These are phyloP conservation scores for Furcifer pardalis DNA, from an alignment of 2,797 vertebrate genomes.

Conservation along the genomic window DNA sequence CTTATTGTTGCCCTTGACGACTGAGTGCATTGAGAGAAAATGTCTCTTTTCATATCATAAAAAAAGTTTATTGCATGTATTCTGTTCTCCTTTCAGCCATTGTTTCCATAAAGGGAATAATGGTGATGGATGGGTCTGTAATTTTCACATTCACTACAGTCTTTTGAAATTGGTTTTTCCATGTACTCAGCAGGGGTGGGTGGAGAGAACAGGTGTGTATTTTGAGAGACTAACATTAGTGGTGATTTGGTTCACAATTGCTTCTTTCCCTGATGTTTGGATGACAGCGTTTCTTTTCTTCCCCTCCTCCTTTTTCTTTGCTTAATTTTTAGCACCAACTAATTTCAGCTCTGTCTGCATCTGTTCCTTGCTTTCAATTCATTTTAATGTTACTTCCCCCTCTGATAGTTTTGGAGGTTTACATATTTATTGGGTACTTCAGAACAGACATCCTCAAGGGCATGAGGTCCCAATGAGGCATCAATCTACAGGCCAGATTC, in stretches of 20 bases:
- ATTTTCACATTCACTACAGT: slow-evolving; percentile 46
- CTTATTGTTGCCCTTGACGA: slow-evolving; percentile 34
- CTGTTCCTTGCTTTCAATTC: slow-evolving; percentile 54
- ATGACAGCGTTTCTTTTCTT: slow-evolving; percentile 4
- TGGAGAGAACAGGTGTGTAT: slow-evolving; percentile 56
- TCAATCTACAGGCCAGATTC: background rate
- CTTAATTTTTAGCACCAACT: slow-evolving; percentile 54
- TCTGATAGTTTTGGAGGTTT: slow-evolving; percentile 7
- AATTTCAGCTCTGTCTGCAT: slow-evolving; percentile 51
- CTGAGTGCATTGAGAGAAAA: background rate
- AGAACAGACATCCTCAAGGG: slow-evolving; percentile 6
- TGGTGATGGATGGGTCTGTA: slow-evolving; percentile 47
- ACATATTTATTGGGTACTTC: background rate
- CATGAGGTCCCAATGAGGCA: background rate
- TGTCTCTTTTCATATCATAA: slow-evolving; percentile 15
- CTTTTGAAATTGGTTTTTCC: slow-evolving; percentile 49
- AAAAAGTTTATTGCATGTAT: slow-evolving; percentile 41
- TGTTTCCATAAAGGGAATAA: slow-evolving; percentile 39
- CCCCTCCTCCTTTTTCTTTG: slow-evolving; percentile 33
- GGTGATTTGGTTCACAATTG: slow-evolving; percentile 56
- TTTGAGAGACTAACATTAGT: slow-evolving; percentile 56
- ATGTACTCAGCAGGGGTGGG: slow-evolving; percentile 54
- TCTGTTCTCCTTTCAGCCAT: slow-evolving; percentile 43
- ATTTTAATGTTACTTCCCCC: slow-evolving; percentile 37
- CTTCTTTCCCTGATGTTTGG: slow-evolving; percentile 41